These are phyloP conservation scores for Alviniconcha strummeri DNA, from an alignment of 2,888 invertebrate species.

Conservation along the genomic window DNA sequence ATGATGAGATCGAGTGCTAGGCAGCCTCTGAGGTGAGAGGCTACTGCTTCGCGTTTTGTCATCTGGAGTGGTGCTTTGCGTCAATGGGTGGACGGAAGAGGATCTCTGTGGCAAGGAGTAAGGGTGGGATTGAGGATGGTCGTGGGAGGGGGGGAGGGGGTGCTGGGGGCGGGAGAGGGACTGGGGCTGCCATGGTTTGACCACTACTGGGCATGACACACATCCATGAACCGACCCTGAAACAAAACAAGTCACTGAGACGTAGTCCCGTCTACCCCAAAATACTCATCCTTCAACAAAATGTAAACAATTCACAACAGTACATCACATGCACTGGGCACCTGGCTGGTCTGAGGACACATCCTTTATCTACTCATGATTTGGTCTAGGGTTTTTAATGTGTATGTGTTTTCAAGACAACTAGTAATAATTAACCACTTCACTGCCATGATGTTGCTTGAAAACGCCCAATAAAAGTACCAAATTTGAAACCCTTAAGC, in stretches of 20 bases:
- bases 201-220: conserved; percentile 32
- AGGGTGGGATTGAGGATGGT: conserved; percentile 6
- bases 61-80: conserved; percentile 15
- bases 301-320: too few species aligned
- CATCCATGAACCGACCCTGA: conserved; percentile 37
- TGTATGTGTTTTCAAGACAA: too few species aligned
- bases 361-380: too few species aligned
- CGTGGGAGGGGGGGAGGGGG: conserved; percentile 16
- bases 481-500: too few species aligned
- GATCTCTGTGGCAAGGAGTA: conserved; percentile 1
- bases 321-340: too few species aligned
- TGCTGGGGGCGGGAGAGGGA: conserved; percentile 24
- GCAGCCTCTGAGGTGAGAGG: not conserved
- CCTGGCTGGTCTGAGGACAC: too few species aligned
- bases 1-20: not conserved
- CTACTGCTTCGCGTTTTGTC: not conserved
- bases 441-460: too few species aligned
- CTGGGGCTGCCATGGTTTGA: conserved; percentile 33
- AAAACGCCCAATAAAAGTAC: too few species aligned
- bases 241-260: not conserved
- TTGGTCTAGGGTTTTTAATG: too few species aligned
- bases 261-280: not conserved
- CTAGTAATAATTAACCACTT: too few species aligned
- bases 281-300: too few species aligned
- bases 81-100: conserved; percentile 20